A percentile compares a stretch with the other conserved stretches of the same genome.
These are phyloP conservation scores for Lagocephalus sceleratus DNA, from an alignment of 2,797 vertebrate species.

Conservation along the genomic window DNA sequence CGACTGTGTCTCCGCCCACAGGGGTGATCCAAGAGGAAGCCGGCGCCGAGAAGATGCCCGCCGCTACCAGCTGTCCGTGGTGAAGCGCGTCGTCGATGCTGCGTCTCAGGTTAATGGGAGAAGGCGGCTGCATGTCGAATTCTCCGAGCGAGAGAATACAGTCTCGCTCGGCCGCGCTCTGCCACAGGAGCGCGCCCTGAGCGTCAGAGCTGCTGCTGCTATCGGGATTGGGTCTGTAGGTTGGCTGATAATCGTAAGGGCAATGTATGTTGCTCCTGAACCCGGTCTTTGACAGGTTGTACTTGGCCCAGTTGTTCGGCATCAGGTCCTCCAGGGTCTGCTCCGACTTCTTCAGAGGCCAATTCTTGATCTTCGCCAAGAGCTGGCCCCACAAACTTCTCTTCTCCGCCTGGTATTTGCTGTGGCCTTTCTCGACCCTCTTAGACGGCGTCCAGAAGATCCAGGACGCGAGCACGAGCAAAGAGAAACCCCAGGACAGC, in stretches of 20 bases:
- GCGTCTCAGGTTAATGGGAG: constrained; percentile 84
- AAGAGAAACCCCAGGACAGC: constrained; percentile 75
- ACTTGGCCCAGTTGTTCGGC: constrained; percentile 81
- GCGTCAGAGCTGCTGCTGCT: constrained; percentile 45
- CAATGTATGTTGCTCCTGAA: constrained; percentile 73
- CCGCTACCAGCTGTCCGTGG: constrained; percentile 73
- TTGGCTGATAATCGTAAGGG: constrained; percentile 63
- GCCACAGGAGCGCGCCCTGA: constrained; percentile 54
- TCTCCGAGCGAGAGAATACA: constrained; percentile 83
- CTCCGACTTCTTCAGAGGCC: constrained; percentile 47
- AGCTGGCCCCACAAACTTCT: constrained; percentile 75
- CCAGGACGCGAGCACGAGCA: constrained; percentile 75
- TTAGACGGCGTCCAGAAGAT: constrained; percentile 67
- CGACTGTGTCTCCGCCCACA: constrained; percentile 12
- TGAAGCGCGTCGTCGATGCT: constrained; percentile 84
- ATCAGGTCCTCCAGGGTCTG: constrained; percentile 73
- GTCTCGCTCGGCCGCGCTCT: constrained; percentile 65
- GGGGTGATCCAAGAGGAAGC: constrained; percentile 61
- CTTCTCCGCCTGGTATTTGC: neutral
- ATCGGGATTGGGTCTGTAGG: constrained; percentile 37
- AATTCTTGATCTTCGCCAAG: constrained; percentile 65
- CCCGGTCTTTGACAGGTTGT: constrained; percentile 61
- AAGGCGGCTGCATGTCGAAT: constrained; percentile 81
- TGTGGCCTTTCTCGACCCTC: constrained; percentile 27
- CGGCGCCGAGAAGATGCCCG: constrained; percentile 70